Conservation (phyloP, 2,113 vertebrate genomes). For the Vimba vimba region DNA sequence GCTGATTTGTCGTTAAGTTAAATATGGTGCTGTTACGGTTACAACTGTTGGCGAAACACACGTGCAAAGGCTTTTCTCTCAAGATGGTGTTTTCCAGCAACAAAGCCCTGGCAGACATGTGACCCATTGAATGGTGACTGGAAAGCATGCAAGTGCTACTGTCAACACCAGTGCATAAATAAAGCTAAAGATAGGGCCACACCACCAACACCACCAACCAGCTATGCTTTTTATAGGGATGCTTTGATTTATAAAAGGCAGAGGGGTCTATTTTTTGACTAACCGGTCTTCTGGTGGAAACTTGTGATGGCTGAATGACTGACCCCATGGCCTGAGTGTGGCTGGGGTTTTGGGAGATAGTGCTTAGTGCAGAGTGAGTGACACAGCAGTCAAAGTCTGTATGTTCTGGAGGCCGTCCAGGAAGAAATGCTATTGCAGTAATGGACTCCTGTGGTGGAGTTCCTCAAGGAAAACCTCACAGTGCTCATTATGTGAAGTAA, state of each 20-base stretch:
- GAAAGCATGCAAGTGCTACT: conserved; percentile 80
- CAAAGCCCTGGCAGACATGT: conserved; percentile 67
- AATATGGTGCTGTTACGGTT: conserved; percentile 58
- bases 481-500: background rate
- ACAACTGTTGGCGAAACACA: conserved; percentile 57
- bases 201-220: conserved; percentile 76
- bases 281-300: conserved; percentile 72
- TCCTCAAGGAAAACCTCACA: conserved; percentile 41
- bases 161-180: conserved; percentile 88
- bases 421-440: conserved; percentile 27
- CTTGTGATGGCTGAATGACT: conserved; percentile 75
- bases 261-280: conserved; percentile 83
- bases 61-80: conserved; percentile 62
- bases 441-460: conserved; percentile 29
- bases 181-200: conserved; percentile 82
- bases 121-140: conserved; percentile 76
- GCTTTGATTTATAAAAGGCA: conserved; percentile 87
- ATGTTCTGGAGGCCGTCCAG: conserved; percentile 31
- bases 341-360: conserved; percentile 49
- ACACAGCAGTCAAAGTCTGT: conserved; percentile 39
- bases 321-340: conserved; percentile 73
- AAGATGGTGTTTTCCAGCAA: conserved; percentile 66
- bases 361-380: conserved; percentile 30
- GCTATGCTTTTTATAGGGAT: conserved; percentile 87
- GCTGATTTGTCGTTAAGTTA: conserved; percentile 63